A percentile compares a stretch with the other conserved stretches of the same genome.
These are phyloP conservation scores for Gari tellinella DNA, from an alignment of 2,888 invertebrate species.

Conservation along the genomic window DNA sequence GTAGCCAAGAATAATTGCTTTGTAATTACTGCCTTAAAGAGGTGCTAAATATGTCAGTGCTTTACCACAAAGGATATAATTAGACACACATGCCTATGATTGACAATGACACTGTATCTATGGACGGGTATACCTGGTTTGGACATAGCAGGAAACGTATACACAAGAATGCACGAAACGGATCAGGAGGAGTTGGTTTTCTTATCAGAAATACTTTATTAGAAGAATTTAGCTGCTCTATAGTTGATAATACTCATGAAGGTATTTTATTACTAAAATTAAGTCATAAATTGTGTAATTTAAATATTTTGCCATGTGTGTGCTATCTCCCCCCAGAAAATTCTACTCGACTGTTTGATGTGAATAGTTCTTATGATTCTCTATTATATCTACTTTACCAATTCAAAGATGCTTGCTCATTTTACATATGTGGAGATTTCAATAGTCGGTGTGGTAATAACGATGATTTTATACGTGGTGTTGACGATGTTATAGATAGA, in stretches of 20 bases:
- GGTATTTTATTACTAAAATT: too few species aligned
- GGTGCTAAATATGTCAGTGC: too few species aligned
- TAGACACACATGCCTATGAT: not conserved
- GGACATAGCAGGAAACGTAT: too few species aligned
- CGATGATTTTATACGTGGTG: constrained; percentile 43
- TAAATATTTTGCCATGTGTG: constrained; percentile 8
- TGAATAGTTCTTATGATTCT: constrained; percentile 21
- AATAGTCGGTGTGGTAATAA: constrained; percentile 36
- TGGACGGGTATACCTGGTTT: too few species aligned
- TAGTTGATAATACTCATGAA: too few species aligned
- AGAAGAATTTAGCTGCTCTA: too few species aligned
- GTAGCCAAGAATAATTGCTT: not conserved
- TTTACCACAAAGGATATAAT: too few species aligned
- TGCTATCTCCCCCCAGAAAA: constrained; percentile 24
- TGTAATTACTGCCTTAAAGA: too few species aligned
- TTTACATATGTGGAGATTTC: constrained; percentile 40
- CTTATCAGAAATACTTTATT: too few species aligned
- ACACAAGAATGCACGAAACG: too few species aligned
- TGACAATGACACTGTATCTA: too few species aligned
- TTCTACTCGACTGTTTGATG: constrained; percentile 19
- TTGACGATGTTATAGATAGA: constrained; percentile 25
- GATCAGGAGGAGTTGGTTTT: too few species aligned
- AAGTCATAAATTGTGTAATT: not conserved
- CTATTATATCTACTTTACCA: constrained; percentile 10
- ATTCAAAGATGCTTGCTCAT: constrained; percentile 8